Evolutionary conservation across 2,888 invertebrate species (phyloP), one percentile per base, ranked within the genome.

Genomic region (Punctoribates punctum): DNA sequence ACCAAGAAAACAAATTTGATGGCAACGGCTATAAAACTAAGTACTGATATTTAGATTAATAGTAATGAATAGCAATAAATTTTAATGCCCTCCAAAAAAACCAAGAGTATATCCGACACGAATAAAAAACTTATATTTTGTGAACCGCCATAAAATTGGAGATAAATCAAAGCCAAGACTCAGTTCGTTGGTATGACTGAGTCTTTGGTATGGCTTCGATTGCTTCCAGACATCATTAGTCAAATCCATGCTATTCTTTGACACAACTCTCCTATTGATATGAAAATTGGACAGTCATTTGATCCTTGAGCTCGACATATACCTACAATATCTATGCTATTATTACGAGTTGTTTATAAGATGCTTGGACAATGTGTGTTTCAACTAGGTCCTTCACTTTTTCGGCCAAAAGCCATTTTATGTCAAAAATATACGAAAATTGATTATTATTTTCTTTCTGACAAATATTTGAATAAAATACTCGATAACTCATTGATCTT

Each of bases 1-100:
- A 23, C 57, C 42, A 42, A 42, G 42, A 57, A 57, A 57, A 57
- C 57, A 57, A 57, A 57, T 57, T 57, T 57, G 57, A 57, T 57
- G 27, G 60, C 29, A 60, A 27, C 27, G 60, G 60, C 60, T 29
- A 60, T 60, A 60, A 60, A 57, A 60, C 25, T 60, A 60, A 60
- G 27, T 60, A 60, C 27, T 60, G 27, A 60, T 60, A 60, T 60
- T 27, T 17, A 60, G 60, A 60, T 60, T 60, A 29, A 60, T 60
- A 27, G 60, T 27, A 60, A 60, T 60, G 60, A 60, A 23, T 17
- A 60, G 57, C 60, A 27, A 60, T 60, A 60, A 60, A 60, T 60
- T 29, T 60, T 60, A 60, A 60, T 60, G 60, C 27, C 60, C 27
- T 27, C 13, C 25, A 60, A 60, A 27, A 15, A 27, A 27, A 60